These are phyloP conservation scores for Eulimnadia texana DNA, from an alignment of 1,140 invertebrate species.

Conservation along the genomic window DNA sequence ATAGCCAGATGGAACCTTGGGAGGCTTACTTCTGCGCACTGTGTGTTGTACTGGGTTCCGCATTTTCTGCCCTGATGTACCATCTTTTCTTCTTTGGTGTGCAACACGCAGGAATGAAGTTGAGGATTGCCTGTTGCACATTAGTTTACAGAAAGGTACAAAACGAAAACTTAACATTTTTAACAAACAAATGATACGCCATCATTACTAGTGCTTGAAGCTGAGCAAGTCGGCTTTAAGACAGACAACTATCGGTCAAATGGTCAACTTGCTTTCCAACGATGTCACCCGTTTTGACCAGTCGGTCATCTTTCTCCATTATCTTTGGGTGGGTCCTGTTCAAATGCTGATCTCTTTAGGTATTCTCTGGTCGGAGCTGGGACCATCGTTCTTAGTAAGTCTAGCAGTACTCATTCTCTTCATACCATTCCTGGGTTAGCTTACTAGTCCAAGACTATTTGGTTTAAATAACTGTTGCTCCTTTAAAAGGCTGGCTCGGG, in stretches of 20 bases:
- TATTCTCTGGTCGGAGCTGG: conserved; percentile 59
- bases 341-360: conserved; percentile 58
- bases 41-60: not conserved
- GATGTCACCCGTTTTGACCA: conserved; percentile 44
- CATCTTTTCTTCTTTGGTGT: not conserved
- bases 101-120: not conserved
- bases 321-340: conserved; percentile 48
- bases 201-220: conserved; percentile 29
- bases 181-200: conserved; percentile 9
- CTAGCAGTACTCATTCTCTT: conserved; percentile 60
- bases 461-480: too few species aligned
- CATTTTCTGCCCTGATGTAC: not conserved
- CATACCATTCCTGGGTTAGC: conserved; percentile 61
- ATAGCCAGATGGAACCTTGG: not conserved
- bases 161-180: not conserved
- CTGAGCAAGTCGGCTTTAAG: conserved; percentile 49
- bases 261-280: conserved; percentile 84
- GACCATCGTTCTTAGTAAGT: conserved; percentile 56
- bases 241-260: conserved; percentile 66
- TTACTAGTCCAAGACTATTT: too few species aligned
- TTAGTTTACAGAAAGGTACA: not conserved
- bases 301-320: conserved; percentile 35
- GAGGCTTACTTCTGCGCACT: not conserved
- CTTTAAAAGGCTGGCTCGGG: conserved; percentile 50
- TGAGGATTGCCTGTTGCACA: not conserved